Evolutionary conservation across 1,140 invertebrate species (phyloP).

Genomic region (Drosophila suzukii): DNA sequence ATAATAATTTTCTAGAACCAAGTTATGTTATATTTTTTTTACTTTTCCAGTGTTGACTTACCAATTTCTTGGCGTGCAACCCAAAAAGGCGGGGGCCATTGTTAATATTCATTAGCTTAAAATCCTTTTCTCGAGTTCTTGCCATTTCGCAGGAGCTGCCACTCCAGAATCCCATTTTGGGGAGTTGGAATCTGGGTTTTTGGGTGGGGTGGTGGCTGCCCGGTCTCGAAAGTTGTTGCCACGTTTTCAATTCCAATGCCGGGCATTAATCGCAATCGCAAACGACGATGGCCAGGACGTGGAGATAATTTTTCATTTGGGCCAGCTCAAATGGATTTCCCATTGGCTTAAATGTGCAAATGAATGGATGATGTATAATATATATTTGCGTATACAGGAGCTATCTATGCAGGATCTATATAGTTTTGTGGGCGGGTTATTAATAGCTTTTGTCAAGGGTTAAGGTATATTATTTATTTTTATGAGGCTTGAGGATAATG

Average conservation of each 20-base stretch:
- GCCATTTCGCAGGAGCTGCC: constrained; percentile 20
- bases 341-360: constrained; percentile 48
- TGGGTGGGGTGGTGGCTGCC: not conserved
- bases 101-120: constrained; percentile 76
- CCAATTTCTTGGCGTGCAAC: not conserved
- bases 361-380: constrained; percentile 17
- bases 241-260: constrained; percentile 37
- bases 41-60: not conserved
- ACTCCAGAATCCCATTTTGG: constrained; percentile 3
- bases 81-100: constrained; percentile 33
- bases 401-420: constrained; percentile 4
- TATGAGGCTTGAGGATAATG: constrained; percentile 2
- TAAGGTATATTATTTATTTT: constrained; percentile 15
- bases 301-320: constrained; percentile 72
- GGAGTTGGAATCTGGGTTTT: constrained; percentile 3
- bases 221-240: constrained; percentile 26
- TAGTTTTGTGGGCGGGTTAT: constrained; percentile 32
- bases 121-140: constrained; percentile 65
- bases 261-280: constrained; percentile 74
- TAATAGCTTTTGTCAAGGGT: constrained; percentile 30
- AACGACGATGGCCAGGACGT: constrained; percentile 43
- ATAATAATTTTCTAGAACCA: too few species aligned
- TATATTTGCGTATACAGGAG: not conserved
- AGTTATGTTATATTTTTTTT: not conserved
- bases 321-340: constrained; percentile 48